Percentiles rank a stretch among this genome's conserved stretches.
Evolutionary conservation across 2,113 vertebrate species (phyloP).

Genomic region (Ptychochromis oligacanthus): DNA sequence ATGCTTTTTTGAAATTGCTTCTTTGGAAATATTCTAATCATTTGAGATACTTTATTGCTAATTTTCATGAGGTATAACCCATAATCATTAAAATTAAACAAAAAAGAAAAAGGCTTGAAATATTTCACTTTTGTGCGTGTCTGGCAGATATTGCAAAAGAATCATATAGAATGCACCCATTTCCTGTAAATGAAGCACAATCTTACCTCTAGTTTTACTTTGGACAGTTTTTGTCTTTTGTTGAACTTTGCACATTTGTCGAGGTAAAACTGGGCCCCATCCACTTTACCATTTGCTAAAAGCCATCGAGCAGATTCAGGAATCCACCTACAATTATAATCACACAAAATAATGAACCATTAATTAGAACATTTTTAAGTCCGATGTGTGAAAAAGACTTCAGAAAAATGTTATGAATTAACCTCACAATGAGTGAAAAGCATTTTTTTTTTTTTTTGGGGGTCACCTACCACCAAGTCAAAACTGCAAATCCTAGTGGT

Average conservation of each 20-base stretch:
- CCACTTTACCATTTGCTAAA: conserved; percentile 80
- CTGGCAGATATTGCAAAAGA: not conserved
- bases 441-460: not conserved
- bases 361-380: not conserved
- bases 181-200: not conserved
- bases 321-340: conserved; percentile 81
- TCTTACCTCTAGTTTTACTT: conserved; percentile 78
- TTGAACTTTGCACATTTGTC: conserved; percentile 84
- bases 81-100: no score
- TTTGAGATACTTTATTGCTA: no score
- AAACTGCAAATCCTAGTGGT: conserved; percentile 62
- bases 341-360: not conserved
- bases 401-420: not conserved
- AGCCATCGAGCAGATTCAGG: conserved; percentile 93
- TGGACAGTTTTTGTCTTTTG: conserved; percentile 57
- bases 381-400: not conserved
- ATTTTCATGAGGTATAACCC: no score
- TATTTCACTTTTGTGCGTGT: no score
- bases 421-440: not conserved
- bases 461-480: conserved; percentile 77
- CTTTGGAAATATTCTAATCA: no score
- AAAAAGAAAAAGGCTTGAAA: no score
- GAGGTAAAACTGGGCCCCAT: conserved; percentile 81
- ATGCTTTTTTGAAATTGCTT: no score
- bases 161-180: not conserved